phyloP scores from a whole-genome alignment of 2,113 vertebrate species.

The Podilymbus podiceps region DNA sequence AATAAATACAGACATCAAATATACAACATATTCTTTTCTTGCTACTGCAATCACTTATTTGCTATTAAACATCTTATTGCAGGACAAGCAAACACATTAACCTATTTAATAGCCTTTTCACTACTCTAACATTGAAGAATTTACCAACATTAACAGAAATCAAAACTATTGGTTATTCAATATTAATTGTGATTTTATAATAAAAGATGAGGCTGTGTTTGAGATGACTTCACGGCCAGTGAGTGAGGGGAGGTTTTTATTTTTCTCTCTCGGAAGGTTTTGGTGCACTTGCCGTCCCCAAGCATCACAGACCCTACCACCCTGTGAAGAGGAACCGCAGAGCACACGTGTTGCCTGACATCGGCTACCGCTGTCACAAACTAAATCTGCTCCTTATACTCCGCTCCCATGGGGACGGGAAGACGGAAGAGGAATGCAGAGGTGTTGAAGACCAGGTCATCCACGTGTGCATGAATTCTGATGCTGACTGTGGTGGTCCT shows the following conservation, averaged over 20 bases:
- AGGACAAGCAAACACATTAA: background rate
- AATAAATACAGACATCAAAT: background rate
- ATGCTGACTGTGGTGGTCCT: background rate
- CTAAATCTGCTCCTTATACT: background rate
- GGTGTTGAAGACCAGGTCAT: background rate
- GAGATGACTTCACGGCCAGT: background rate
- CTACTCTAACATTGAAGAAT: background rate
- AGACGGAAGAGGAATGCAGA: background rate
- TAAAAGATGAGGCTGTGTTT: no score
- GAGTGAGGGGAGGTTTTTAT: accelerated
- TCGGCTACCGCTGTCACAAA: background rate
- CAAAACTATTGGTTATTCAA: background rate
- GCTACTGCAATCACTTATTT: background rate
- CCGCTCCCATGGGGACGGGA: background rate
- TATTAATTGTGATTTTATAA: background rate
- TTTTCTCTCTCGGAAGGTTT: background rate
- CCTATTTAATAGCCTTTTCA: background rate
- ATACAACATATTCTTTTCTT: no score
- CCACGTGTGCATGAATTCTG: background rate
- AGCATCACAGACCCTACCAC: background rate
- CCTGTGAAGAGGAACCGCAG: background rate
- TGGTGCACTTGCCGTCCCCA: accelerated
- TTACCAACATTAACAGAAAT: background rate
- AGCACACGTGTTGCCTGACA: no score
- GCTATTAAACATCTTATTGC: background rate